phyloP scores from a whole-genome alignment of 2,113 vertebrate species.

The Chiloscyllium plagiosum region DNA sequence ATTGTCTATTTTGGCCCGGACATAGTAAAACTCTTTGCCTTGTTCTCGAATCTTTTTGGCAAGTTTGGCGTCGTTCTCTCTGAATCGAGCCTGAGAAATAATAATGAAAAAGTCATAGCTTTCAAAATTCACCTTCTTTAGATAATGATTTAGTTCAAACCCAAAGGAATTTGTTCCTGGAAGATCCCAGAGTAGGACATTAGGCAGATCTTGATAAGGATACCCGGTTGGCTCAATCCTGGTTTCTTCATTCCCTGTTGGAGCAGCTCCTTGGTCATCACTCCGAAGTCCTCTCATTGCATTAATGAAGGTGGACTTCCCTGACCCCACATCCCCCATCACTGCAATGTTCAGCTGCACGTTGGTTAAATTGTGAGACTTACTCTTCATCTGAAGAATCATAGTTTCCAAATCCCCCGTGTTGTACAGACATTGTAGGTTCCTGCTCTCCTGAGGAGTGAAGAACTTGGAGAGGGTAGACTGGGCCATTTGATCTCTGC shows the following conservation, averaged over 20 bases:
- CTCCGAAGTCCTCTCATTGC: not conserved
- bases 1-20: not conserved
- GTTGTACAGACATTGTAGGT: not conserved
- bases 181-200: constrained; percentile 18
- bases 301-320: constrained; percentile 40
- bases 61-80: not conserved
- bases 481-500: not conserved
- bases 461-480: not conserved
- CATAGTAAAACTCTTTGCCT: constrained; percentile 24
- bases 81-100: constrained; percentile 44
- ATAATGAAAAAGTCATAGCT: constrained; percentile 48
- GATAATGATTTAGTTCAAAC: not conserved
- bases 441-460: not conserved
- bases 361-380: not conserved
- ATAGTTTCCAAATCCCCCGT: not conserved
- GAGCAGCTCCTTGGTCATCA: not conserved
- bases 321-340: constrained; percentile 37
- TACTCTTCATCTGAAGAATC: not conserved
- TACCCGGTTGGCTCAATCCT: not conserved
- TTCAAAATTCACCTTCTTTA: not conserved
- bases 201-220: not conserved
- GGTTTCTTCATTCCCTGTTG: not conserved
- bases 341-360: not conserved
- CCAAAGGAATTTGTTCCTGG: not conserved
- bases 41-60: constrained; percentile 35